Conservation (phyloP, 2,113 vertebrate species). For the Neolamprologus devosi region DNA sequence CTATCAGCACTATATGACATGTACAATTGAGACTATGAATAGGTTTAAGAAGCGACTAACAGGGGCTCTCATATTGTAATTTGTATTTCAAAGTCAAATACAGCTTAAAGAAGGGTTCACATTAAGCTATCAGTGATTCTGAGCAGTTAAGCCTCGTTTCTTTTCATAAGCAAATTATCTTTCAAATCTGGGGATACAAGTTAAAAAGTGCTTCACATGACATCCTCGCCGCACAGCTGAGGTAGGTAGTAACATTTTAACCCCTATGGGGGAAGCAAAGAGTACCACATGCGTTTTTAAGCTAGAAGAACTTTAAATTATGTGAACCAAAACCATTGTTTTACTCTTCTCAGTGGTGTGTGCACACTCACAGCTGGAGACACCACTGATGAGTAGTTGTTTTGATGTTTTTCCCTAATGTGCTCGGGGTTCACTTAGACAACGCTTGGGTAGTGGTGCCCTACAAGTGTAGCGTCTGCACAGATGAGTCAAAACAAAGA, state of each 20-base stretch:
- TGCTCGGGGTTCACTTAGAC: neutral
- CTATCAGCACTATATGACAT: neutral
- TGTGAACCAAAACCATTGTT: neutral
- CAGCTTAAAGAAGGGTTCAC: neutral
- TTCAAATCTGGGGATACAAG: neutral
- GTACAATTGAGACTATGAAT: neutral
- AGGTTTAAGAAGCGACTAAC: neutral
- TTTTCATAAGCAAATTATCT: neutral
- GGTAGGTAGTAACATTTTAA: neutral
- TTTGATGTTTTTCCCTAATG: neutral
- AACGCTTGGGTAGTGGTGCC: neutral
- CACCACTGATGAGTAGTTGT: neutral
- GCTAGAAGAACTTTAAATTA: neutral
- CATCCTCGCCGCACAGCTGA: neutral
- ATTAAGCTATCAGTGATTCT: neutral
- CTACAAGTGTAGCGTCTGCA: neutral
- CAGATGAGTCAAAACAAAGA: neutral
- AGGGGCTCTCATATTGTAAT: neutral
- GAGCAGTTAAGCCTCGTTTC: neutral
- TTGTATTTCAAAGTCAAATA: neutral
- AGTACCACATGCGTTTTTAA: neutral
- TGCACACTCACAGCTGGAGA: neutral
- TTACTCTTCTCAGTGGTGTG: neutral
- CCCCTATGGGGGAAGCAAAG: neutral
- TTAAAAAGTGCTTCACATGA: neutral